Evolutionary conservation across 2,113 vertebrate species (phyloP).

Genomic region (Dolichotis patagonum): DNA sequence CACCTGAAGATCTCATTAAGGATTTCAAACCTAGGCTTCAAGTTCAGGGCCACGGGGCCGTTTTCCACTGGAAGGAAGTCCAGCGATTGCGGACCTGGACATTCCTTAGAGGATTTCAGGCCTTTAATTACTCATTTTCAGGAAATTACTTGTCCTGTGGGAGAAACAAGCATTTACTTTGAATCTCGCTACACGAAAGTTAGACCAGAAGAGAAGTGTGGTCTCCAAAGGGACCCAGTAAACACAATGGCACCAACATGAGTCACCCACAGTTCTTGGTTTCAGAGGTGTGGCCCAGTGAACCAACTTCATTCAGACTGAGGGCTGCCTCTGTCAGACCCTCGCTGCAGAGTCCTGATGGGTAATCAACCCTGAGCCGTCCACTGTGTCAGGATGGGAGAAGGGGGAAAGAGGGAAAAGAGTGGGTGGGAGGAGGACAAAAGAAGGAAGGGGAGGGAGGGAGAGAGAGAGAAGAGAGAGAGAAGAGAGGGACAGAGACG

Average conservation of each 20-base stretch:
- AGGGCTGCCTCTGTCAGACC: not conserved
- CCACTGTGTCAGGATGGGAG: not conserved
- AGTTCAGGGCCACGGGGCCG: conserved; percentile 37
- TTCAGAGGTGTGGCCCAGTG: not conserved
- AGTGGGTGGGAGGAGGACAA: not conserved
- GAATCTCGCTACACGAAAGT: conserved; percentile 37
- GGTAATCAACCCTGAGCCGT: fast-evolving
- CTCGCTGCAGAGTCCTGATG: fast-evolving
- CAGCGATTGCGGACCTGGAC: not conserved
- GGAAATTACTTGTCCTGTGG: conserved; percentile 77
- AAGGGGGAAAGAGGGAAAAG: not conserved
- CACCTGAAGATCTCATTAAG: not conserved
- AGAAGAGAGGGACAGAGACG: too few species aligned
- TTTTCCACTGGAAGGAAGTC: conserved; percentile 5
- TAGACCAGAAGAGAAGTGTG: conserved; percentile 14
- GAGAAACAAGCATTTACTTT: conserved; percentile 69
- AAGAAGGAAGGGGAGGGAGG: fast-evolving
- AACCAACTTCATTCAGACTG: not conserved
- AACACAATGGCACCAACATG: conserved; percentile 34
- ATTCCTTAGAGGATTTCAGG: conserved; percentile 64
- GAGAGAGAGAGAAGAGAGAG: too few species aligned
- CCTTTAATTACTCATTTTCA: conserved; percentile 75
- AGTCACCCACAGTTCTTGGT: not conserved
- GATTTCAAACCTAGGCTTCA: not conserved
- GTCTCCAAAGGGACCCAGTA: not conserved